Base-by-base conservation (phyloP, 2,113 vertebrate genomes). In the Colistium nudipinnis region DNA sequence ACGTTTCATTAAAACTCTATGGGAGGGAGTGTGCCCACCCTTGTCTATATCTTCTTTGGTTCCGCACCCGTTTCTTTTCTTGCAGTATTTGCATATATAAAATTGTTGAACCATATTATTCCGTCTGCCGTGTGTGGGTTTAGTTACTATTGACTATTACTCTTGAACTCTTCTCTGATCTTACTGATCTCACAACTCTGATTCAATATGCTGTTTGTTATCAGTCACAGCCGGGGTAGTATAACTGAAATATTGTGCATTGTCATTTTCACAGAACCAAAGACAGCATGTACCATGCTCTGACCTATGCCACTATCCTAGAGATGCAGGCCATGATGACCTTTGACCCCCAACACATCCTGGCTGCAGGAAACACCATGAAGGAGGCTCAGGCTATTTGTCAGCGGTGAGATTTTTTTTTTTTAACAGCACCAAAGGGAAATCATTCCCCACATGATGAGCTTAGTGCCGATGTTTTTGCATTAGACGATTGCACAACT, bases 281-380 rank as follows among this genome's bases (percentile, higher is more conserved):
- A 91, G 95, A 97, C 44, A 99, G 98, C 81, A 98, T 99, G 96
- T 98, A 99, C 86, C 98, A 99, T 20, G 95, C 96, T 0, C 91
- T 99, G 80, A 98, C 95, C 0, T 97, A 98, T 0, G 97, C 97
- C 90, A 99, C 96, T 74, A 98, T 99, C 74, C 71, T 97, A 85
- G 96, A 98, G 91, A 98, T 99, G 97, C 96, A 98, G 80, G 97
- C 97, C 82, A 98, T 99, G 96, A 98, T 99, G 97, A 98, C 97
- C 28, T 99, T 99, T 84, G 94, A 99, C 72, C 95, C 96, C 8
- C 94, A 96, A 80, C 95, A 98, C 86, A 98, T 98, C 63, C 74
- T 95, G 73, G 90, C 92, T 27, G 98, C 97, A 7, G 94, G 96
- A 54, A 95, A 94, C 87, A 97, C 95, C 52, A 98, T 98, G 96